These are phyloP conservation scores for Agonopterix alstromeriana DNA, from an alignment of 2,888 invertebrate genomes.

Conservation along the genomic window DNA sequence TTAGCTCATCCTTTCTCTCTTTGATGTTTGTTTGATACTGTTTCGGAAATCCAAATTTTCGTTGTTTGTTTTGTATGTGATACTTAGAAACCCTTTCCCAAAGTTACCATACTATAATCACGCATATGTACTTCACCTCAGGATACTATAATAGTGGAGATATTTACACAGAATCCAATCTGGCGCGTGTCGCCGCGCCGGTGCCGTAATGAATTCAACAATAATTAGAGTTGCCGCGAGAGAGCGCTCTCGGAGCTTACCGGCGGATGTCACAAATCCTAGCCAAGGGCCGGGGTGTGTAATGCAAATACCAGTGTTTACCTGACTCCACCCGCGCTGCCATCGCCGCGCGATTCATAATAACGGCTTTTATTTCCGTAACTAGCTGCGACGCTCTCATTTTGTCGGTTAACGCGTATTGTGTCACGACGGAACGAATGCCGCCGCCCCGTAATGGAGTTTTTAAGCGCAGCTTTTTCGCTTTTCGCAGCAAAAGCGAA, in stretches of 20 bases:
- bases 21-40: too few species aligned
- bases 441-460: constrained; percentile 59
- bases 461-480: constrained; percentile 62
- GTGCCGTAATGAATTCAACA: constrained; percentile 43
- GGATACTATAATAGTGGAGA: constrained; percentile 18
- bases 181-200: constrained; percentile 32
- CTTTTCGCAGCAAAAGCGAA: constrained; percentile 43
- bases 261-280: constrained; percentile 66
- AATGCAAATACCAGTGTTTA: constrained; percentile 64
- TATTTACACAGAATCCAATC: constrained; percentile 39
- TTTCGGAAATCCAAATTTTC: too few species aligned
- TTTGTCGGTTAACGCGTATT: constrained; percentile 68
- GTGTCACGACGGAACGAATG: constrained; percentile 61
- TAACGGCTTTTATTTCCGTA: constrained; percentile 67
- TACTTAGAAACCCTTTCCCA: too few species aligned
- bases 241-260: constrained; percentile 44
- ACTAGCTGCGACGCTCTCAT: constrained; percentile 65
- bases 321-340: constrained; percentile 35
- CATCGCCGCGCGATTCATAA: constrained; percentile 45
- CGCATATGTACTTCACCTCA: too few species aligned
- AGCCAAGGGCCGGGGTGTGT: constrained; percentile 53
- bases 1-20: too few species aligned
- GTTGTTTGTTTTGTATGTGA: too few species aligned
- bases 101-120: too few species aligned
- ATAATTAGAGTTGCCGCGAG: constrained; percentile 44